Evolutionary conservation across 2,113 vertebrate species (phyloP).

Genomic region (Xenotilapia longispinis): DNA sequence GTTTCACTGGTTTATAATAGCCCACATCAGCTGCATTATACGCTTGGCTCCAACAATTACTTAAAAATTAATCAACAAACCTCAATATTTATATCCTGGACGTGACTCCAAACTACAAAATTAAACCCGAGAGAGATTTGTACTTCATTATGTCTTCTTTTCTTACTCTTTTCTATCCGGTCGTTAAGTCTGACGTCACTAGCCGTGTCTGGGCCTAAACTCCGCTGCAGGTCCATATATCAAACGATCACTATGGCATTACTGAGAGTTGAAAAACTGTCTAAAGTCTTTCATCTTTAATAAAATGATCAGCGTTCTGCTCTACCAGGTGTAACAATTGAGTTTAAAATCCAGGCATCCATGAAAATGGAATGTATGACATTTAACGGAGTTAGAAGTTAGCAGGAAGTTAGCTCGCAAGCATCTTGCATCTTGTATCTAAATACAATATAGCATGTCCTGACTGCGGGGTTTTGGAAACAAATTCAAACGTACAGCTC

Average conservation of each 20-base stretch:
- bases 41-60: background rate
- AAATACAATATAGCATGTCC: background rate
- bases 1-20: background rate
- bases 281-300: background rate
- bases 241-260: background rate
- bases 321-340: background rate
- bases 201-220: rapidly evolving
- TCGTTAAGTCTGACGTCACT: rapidly evolving
- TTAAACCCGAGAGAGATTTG: background rate
- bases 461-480: background rate
- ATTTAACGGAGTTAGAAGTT: background rate
- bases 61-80: background rate
- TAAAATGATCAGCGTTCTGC: background rate
- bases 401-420: rapidly evolving
- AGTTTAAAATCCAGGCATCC: background rate
- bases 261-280: background rate
- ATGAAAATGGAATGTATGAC: background rate
- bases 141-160: background rate
- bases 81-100: background rate
- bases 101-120: background rate
- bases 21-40: background rate
- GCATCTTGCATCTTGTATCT: background rate
- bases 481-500: background rate
- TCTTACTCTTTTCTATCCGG: background rate
- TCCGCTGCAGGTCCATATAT: background rate